Base-by-base conservation (phyloP, 2,888 invertebrate genomes). In the Eurytoma adleriae region DNA sequence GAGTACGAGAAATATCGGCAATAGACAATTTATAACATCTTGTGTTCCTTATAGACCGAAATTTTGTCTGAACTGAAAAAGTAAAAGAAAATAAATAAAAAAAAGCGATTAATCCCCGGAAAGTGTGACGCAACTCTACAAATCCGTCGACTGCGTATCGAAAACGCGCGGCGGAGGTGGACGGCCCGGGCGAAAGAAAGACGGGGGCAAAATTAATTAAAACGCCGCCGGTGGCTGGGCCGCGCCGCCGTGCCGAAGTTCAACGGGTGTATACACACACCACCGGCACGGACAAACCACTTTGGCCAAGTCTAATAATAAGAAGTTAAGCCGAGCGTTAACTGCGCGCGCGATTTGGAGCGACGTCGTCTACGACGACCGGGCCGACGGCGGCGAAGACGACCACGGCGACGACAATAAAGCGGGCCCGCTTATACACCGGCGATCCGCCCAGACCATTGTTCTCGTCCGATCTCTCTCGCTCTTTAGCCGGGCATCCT, bases 261-360 rank as follows among this genome's bases (percentile, higher is more conserved):
- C 75, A 79, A 27, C 54, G 67, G 56, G 67, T 56, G 67, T 56
- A 40, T 20, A 20, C 50, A 7, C 4, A 24, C 24, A 16, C 62
- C 48, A 79, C 54, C 72, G 82, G 16, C 78, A 50, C 40, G 59
- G 61, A 75, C 79, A 40, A 40, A 40, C 62, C 81, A 80, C 85
- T 86, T 87, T 84, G 83, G 87, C 86, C 86, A 87, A 86, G 87
- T 87, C 87, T 88, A 89, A 89, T 88, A 89, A 88, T 89, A 89
- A 88, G 85, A 87, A 86, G 85, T 86, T 86, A 87, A 87, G 85
- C 84, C 85, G 84, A 85, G 85, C 85, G 85, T 87, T 84, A 85
- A 85, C 84, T 82, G 84, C 82, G 82, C 85, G 84, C 81, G 84
- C 82, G 83, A 88, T 86, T 87, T 84, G 84, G 84, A 82, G 76